phyloP scores from a whole-genome alignment of 2,113 vertebrate species.

The Hylia prasina region DNA sequence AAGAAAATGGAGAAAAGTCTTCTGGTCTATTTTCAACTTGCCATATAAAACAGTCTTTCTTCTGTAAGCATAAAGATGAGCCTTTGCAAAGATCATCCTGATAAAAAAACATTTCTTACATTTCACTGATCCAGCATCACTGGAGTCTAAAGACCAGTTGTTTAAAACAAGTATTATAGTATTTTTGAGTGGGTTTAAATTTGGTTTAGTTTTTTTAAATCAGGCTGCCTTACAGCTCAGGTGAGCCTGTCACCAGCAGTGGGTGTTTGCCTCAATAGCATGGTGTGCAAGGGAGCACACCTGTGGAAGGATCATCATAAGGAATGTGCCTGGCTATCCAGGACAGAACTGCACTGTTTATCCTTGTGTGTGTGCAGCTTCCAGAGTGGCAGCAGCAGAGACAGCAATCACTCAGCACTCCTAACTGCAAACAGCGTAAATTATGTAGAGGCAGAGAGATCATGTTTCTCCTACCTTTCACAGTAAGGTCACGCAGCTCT shows the following conservation, averaged over 20 bases:
- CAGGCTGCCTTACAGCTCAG: background rate
- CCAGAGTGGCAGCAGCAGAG: background rate
- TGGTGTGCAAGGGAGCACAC: background rate
- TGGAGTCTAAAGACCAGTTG: background rate
- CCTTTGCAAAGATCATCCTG: background rate
- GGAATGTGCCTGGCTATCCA: fast-evolving
- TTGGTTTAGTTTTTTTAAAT: background rate
- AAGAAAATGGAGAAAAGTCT: background rate
- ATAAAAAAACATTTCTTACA: background rate
- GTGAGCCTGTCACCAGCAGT: background rate
- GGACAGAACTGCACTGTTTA: background rate
- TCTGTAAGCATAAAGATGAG: background rate
- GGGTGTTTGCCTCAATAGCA: background rate
- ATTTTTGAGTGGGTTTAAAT: background rate
- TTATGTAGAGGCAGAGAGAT: background rate
- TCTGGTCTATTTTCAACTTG: background rate
- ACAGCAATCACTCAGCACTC: background rate
- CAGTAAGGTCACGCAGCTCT: background rate
- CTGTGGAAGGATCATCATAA: background rate
- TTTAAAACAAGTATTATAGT: background rate
- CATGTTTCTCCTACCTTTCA: background rate
- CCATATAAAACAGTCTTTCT: background rate
- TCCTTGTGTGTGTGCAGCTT: background rate
- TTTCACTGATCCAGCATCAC: background rate
- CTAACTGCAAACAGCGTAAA: background rate